Base-by-base conservation (phyloP, 2,113 vertebrate species). In the Ciconia maguari region DNA sequence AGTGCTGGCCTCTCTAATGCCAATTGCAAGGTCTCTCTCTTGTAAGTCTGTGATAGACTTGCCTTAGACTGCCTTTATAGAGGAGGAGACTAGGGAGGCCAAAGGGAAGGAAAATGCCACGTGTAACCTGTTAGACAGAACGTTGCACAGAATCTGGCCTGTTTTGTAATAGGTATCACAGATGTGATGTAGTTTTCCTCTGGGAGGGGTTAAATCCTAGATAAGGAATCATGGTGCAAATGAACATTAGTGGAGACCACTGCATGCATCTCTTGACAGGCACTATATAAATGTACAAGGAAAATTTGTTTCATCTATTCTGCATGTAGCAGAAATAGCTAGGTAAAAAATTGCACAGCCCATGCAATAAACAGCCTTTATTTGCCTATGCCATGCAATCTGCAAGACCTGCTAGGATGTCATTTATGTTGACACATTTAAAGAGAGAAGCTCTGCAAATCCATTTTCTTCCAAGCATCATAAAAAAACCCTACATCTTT, bases 401-500 rank as follows among this genome's bases (percentile, higher is more conserved):
- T 93, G 83, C 89, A 89, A 92, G 95, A 93, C 92, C 83, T 81
- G 75, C 71, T 90, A 93, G 79, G 64, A 81, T 94, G 94, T 92
- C 95, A 83, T 96, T 97, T 94, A 94, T 78, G 88, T 88, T 94
- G 93, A 90, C 92, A 95, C 83, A 72, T 96, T 95, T 95, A 88
- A 93, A 90, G 88, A 92, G 70, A 85, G 83, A 90, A 83, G 38
- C 86, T 90, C 93, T 78, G 85, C 74, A 88, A 90, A 97, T 90
- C 60, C 93, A 71, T 94, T 92, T 95, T 83, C 79, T 93, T 92
- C 89, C 83, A 92, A 88, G 62, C 51, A 36, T 61, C 75, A 61
- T 91, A 74, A 95, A 95, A 96, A 88, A 58, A 1, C 1, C 42
- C 38, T 64, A 46, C 46, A 9, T 54, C 81, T 81, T 76, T 93